Evolutionary conservation across 2,113 vertebrate species (phyloP), one percentile per base, ranked within the genome.

Genomic region (Mastomys natalensis): DNA sequence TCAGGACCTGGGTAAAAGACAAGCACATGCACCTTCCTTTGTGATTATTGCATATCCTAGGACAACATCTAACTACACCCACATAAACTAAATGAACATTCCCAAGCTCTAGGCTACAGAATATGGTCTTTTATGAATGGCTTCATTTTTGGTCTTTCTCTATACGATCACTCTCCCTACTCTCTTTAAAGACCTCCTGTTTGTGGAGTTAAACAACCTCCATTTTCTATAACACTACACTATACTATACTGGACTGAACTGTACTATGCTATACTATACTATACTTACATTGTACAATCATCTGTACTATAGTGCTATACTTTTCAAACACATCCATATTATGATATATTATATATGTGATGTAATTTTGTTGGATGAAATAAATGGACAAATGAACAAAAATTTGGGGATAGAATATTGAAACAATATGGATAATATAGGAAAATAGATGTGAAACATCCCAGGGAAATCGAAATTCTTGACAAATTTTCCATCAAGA

Each of bases 401-500:
- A 60, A 29, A 64, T 72, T 45, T 88, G 3, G 48, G 55, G 11
- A 22, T 53, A 48, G 5, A 70, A 55, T 87, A 68, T 53, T 80
- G 17, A 91, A 84, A 16, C 5, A 82, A 37, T 74, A 29, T 64
- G 12, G 58, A 48, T 82, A 48, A n/a, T 37, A 60, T 68, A 82
- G 88, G 9, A 53, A 91, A 91, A 53, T 88, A 85, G 74, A 76
- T 26, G 48, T 16, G 1, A 64, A 81, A 91, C 73, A 93, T 73
- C 16, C 17, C n/a, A 89, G 19, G 8, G 31, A 68, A 89, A 64
- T 37, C 64, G 91, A 90, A 94, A 84, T 58, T 91, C 24, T 89
- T 91, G 45, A 34, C 62, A 91, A 91, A 95, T 87, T 96, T 72
- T 2, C 11, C 53, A 76, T 62, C 62, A 90, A 90, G 37, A 82